Base-by-base conservation (phyloP, 2,113 vertebrate species). In the Zapornia atra region DNA sequence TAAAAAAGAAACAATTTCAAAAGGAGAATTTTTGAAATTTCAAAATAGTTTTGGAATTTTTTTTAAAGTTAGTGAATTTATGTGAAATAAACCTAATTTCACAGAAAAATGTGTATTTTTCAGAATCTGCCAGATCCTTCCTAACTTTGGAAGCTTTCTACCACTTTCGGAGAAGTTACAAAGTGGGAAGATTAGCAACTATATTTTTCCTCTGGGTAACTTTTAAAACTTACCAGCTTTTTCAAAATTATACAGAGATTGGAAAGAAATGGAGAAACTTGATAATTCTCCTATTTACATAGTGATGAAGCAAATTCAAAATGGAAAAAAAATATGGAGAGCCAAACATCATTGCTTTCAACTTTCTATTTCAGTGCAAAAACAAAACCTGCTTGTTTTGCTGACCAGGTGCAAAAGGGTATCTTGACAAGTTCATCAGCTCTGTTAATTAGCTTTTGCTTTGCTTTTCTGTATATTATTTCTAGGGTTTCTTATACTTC, bases 391-490 rank as follows among this genome's bases (percentile, higher is more conserved):
- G 16, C 4, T 73, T 86, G 15, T 24, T 89, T 89, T 89, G n/a
- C 28, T 92, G 19, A 13, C 18, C 57, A 6, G 2, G 14, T 89
- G 40, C n/a, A 86, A 63, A 57, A 81, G 6, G 15, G 6, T 51
- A 82, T 82, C 89, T 92, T 82, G n/a, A 29, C 9, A 89, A 68
- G 19, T 94, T 89, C 12, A 25, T 69, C 71, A 86, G 9, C 14
- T 93, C 28, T 46, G 28, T 11, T 73, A 77, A 86, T 81, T 77
- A 91, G 15, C 11, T 79, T 75, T 63, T 69, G 10, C 31, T 93
- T 96, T 83, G 17, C 12, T 92, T 86, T 88, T 75, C 42, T 73
- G 5, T 78, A 29, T 81, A 42, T 66, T 70, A 38, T 75, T 93
- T 51, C 19, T 60, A 65, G 29, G 9, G 12, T 31, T 84, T 76